Evolutionary conservation across 2,113 vertebrate species (phyloP).

Genomic region (Paedocypris sp.): DNA sequence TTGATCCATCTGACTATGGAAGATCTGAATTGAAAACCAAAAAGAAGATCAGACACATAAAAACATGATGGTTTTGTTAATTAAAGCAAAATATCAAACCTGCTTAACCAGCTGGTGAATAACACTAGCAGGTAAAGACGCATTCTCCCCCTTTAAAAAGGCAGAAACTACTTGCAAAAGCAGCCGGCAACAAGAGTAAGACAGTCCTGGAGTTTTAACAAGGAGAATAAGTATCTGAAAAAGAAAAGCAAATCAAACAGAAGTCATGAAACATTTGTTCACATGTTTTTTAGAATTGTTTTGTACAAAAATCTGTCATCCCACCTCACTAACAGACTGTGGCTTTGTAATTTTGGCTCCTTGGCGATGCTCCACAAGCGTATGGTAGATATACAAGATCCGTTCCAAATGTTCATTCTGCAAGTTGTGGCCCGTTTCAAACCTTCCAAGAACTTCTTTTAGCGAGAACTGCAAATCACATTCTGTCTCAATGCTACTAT

Average conservation of each 20-base stretch:
- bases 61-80: not conserved
- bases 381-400: constrained; percentile 69
- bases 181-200: constrained; percentile 59
- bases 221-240: constrained; percentile 65
- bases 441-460: constrained; percentile 34
- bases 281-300: not conserved
- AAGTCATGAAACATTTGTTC: not conserved
- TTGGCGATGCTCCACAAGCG: constrained; percentile 63
- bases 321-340: constrained; percentile 69
- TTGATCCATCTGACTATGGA: constrained; percentile 63
- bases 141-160: constrained; percentile 72
- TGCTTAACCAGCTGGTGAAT: constrained; percentile 67
- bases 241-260: not conserved
- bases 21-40: constrained; percentile 56
- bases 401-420: constrained; percentile 73
- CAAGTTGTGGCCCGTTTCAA: constrained; percentile 32
- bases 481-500: not conserved
- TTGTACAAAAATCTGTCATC: not conserved
- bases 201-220: constrained; percentile 53
- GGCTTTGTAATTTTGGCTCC: constrained; percentile 77
- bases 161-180: constrained; percentile 73
- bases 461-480: constrained; percentile 38
- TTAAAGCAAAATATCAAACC: constrained; percentile 63
- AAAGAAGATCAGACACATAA: not conserved
- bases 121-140: constrained; percentile 61